These are phyloP conservation scores for Apostichopus japonicus DNA, from an alignment of 35 echinoderm and acorn worm genomes.

Conservation along the genomic window DNA sequence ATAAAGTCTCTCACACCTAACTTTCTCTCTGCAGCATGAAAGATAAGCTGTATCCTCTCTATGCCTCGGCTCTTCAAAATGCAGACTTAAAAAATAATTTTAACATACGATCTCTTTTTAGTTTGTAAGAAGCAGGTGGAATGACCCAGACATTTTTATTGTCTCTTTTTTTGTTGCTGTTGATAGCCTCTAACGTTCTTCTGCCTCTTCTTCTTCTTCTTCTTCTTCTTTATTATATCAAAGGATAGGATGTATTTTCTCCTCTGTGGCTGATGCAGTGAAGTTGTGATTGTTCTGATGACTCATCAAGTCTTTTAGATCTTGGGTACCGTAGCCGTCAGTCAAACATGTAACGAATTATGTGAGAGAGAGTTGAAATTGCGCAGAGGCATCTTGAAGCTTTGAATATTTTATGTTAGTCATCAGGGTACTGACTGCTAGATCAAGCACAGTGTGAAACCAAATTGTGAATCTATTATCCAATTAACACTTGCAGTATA, in stretches of 20 bases:
- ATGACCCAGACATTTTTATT: background rate
- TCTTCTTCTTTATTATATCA: background rate
- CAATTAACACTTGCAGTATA: background rate
- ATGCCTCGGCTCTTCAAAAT: background rate
- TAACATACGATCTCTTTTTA: background rate
- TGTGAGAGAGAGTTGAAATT: background rate
- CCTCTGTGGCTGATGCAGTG: background rate
- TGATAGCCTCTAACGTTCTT: background rate
- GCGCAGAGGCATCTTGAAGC: background rate
- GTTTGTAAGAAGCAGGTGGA: background rate
- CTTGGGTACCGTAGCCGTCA: background rate
- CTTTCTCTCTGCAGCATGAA: no score
- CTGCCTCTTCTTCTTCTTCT: background rate
- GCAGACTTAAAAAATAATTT: background rate
- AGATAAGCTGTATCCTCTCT: background rate
- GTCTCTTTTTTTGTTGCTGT: background rate
- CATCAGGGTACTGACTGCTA: background rate
- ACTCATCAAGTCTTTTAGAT: background rate
- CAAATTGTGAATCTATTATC: background rate
- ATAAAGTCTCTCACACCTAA: background rate
- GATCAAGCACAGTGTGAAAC: slow-evolving; percentile 3
- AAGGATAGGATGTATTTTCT: background rate
- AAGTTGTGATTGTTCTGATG: background rate
- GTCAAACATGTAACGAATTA: background rate
- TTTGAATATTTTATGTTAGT: slow-evolving; percentile 15